Conservation (phyloP, 2,797 vertebrate species). For the Tolypeutes matacus region DNA sequence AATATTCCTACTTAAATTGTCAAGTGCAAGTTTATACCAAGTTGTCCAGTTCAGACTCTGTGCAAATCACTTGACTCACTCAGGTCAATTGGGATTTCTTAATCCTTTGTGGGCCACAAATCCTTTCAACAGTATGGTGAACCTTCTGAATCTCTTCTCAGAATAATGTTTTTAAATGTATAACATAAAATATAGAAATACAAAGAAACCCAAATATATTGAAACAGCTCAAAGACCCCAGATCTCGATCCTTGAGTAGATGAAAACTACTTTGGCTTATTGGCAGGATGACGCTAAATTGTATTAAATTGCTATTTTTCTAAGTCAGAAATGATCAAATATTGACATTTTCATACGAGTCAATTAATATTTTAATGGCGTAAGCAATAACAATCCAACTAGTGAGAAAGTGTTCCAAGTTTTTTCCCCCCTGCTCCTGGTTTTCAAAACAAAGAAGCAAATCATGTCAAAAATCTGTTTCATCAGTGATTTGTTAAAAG, state of each 20-base stretch:
- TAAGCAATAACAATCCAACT: neutral
- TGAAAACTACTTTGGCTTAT: constrained; percentile 50
- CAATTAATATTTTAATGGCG: neutral
- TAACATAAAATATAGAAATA: neutral
- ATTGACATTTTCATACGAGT: constrained; percentile 18
- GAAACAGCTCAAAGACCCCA: constrained; percentile 32
- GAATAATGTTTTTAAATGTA: constrained; percentile 48
- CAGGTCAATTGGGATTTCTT: neutral
- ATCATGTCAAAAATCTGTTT: constrained; percentile 42
- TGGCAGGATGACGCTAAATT: neutral
- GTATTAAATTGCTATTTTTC: constrained; percentile 4
- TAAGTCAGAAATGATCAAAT: neutral
- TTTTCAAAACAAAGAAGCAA: constrained; percentile 66
- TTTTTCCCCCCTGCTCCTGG: neutral
- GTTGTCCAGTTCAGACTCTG: neutral
- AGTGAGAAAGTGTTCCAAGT: constrained; percentile 9
- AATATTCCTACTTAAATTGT: constrained; percentile 29
- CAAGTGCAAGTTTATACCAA: neutral
- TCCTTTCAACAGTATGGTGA: neutral
- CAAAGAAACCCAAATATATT: constrained; percentile 21
- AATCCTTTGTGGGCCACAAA: neutral
- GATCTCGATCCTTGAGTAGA: constrained; percentile 21
- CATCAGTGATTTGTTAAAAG: neutral
- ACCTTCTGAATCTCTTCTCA: constrained; percentile 3
- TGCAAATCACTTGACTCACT: neutral